phyloP scores from a whole-genome alignment of 1,140 invertebrate species.

The Bombus waltoni region DNA sequence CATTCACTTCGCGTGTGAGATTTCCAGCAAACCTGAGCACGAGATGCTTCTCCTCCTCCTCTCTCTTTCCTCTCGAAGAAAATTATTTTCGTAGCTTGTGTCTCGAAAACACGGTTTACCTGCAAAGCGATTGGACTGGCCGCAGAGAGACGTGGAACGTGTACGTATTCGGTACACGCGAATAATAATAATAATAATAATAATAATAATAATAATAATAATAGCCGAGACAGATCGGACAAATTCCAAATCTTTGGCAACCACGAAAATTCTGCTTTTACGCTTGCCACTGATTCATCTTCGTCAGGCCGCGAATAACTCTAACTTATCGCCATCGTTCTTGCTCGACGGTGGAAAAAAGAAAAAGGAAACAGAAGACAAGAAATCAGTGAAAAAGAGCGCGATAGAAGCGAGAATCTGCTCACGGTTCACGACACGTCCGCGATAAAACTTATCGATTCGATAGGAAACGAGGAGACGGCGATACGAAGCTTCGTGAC shows the following conservation, averaged over 20 bases:
- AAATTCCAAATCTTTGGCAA: too few species aligned
- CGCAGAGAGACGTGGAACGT: too few species aligned
- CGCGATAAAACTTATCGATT: slow-evolving; percentile 43
- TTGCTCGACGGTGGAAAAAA: not conserved
- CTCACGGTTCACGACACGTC: not conserved
- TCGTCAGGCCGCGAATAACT: too few species aligned
- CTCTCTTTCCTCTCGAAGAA: too few species aligned
- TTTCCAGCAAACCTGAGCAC: slow-evolving; percentile 47
- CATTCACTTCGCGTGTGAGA: slow-evolving; percentile 50
- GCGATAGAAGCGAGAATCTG: slow-evolving; percentile 9
- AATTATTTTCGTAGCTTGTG: not conserved
- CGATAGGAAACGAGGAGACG: slow-evolving; percentile 3
- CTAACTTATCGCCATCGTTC: too few species aligned
- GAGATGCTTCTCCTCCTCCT: slow-evolving; percentile 22
- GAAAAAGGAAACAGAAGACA: not conserved
- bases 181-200: too few species aligned
- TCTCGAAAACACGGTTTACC: not conserved
- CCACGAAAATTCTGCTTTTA: too few species aligned
- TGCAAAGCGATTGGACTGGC: too few species aligned
- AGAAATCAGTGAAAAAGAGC: not conserved
- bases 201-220: too few species aligned
- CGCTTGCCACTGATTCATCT: too few species aligned
- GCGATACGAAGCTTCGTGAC: not conserved
- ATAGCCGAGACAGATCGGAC: too few species aligned
- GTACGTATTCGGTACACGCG: too few species aligned